Evolutionary conservation across 2,113 vertebrate genomes (phyloP).

Genomic region (Sula dactylatra): DNA sequence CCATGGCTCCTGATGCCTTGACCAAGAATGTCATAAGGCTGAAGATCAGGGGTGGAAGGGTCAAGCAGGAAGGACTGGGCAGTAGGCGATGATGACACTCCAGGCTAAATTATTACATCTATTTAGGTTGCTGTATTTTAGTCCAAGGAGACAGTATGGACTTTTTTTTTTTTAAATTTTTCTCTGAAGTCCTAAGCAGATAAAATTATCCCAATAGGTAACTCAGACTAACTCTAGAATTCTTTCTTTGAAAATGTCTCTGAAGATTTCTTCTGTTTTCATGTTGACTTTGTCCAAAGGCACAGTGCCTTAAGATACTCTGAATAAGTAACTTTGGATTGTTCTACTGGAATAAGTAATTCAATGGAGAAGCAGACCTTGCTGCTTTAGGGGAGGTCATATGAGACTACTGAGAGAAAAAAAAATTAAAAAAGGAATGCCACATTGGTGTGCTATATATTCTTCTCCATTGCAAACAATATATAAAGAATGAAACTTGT

Average conservation of each 20-base stretch:
- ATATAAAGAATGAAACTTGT: background rate
- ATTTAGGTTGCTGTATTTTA: background rate
- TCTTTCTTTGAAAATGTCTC: background rate
- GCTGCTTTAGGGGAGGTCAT: background rate
- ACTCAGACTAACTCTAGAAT: background rate
- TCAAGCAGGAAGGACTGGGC: background rate
- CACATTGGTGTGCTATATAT: background rate
- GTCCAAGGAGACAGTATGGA: background rate
- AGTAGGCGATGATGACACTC: background rate
- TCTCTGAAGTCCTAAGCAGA: background rate
- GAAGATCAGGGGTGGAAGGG: background rate
- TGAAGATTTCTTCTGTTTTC: background rate
- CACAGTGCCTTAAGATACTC: background rate
- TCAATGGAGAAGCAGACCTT: background rate
- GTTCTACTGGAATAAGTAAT: background rate
- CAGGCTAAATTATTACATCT: background rate
- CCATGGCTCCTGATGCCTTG: background rate
- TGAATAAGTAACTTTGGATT: background rate
- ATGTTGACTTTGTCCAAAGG: background rate
- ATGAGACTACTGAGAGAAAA: background rate
- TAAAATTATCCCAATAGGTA: background rate
- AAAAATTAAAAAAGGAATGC: background rate
- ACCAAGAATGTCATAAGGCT: background rate
- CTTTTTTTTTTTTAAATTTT: background rate
- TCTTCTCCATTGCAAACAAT: background rate